Percentiles rank a stretch among this genome's conserved stretches.
phyloP scores from a whole-genome alignment of 2,113 vertebrate species.

The Ictalurus furcatus region DNA sequence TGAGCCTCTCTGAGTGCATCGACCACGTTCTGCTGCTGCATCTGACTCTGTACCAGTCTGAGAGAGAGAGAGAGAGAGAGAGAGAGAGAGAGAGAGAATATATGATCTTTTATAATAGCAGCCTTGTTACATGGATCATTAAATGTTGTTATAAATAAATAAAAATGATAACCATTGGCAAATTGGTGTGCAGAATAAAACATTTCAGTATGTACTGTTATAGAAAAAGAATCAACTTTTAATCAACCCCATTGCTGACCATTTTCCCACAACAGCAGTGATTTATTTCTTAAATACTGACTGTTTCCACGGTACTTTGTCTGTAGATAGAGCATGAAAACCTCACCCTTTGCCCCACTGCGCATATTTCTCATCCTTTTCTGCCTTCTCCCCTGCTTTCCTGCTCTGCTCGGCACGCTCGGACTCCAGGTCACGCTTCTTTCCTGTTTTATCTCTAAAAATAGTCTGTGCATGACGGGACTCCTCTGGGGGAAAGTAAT shows the following conservation, averaged over 20 bases:
- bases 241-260: not conserved
- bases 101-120: not conserved
- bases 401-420: constrained; percentile 81
- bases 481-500: constrained; percentile 71
- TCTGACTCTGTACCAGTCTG: constrained; percentile 85
- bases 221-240: not conserved
- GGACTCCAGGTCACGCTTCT: constrained; percentile 80
- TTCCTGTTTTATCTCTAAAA: constrained; percentile 89
- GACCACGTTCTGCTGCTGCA: constrained; percentile 86
- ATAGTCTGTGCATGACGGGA: constrained; percentile 82
- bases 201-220: not conserved
- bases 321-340: not conserved
- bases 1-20: constrained; percentile 87
- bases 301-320: not conserved
- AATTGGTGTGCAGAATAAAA: not conserved
- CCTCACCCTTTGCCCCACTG: constrained; percentile 93
- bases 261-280: not conserved
- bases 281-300: not conserved
- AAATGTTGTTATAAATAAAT: not conserved
- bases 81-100: not conserved
- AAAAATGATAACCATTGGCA: not conserved
- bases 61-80: not conserved
- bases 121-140: not conserved
- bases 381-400: constrained; percentile 78
- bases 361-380: constrained; percentile 86